Percentiles rank a stretch among this genome's conserved stretches.
phyloP scores from a whole-genome alignment of 2,113 vertebrate species.

The Pterocles orientalis region DNA sequence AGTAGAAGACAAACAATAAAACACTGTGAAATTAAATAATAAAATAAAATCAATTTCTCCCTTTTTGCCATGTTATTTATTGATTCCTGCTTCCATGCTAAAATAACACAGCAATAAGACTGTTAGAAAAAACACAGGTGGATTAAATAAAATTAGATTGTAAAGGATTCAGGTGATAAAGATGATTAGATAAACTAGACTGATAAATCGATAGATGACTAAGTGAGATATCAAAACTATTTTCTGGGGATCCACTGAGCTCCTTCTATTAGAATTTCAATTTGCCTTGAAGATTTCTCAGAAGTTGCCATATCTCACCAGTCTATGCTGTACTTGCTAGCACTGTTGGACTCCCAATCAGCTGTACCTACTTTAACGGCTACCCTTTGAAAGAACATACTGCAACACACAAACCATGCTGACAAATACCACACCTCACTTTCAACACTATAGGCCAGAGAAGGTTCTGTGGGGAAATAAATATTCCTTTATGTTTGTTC shows the following conservation, averaged over 20 bases:
- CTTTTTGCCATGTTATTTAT: neutral
- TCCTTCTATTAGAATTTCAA: neutral
- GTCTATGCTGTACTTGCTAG: neutral
- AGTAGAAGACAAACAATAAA: neutral
- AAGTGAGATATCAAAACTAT: neutral
- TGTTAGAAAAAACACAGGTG: neutral
- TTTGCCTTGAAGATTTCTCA: neutral
- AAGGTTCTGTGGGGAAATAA: neutral
- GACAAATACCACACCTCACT: neutral
- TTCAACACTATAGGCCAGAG: neutral
- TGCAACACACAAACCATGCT: neutral
- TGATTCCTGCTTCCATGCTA: neutral
- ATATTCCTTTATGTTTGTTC: neutral
- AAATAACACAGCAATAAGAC: neutral
- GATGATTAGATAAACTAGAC: slow-evolving; percentile 2
- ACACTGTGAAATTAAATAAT: neutral
- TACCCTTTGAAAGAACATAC: neutral
- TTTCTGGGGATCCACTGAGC: neutral
- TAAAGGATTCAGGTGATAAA: neutral
- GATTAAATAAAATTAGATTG: slow-evolving; percentile 18
- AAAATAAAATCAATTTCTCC: neutral
- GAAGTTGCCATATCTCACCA: neutral
- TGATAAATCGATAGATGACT: neutral
- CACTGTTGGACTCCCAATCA: neutral
- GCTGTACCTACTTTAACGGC: neutral